phyloP scores from a whole-genome alignment of 2,797 vertebrate species.

The Lerista edwardsae region DNA sequence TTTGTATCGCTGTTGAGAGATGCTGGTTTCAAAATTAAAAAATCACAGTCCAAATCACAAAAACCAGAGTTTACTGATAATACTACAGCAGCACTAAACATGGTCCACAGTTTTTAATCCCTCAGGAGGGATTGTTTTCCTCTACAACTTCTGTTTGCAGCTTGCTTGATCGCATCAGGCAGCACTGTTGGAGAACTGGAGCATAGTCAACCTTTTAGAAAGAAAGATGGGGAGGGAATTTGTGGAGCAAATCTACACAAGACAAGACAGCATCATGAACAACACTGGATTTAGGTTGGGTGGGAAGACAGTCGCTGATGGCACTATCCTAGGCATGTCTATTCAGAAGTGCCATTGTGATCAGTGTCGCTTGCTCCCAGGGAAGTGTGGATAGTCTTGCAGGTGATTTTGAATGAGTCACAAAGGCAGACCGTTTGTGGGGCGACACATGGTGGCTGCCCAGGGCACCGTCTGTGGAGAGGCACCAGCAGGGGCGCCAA shows the following conservation, averaged over 20 bases:
- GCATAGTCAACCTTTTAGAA: neutral
- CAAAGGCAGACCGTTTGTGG: too few relatives aligned
- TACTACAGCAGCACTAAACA: neutral
- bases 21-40: neutral
- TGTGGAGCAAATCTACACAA: neutral
- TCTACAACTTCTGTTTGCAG: neutral
- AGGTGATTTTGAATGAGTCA: too few relatives aligned
- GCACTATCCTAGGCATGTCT: too few relatives aligned
- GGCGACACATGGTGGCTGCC: too few relatives aligned
- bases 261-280: neutral
- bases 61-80: neutral
- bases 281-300: neutral
- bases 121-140: neutral
- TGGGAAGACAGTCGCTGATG: neutral
- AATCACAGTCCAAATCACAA: neutral
- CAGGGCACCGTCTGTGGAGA: too few relatives aligned
- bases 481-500: too few relatives aligned
- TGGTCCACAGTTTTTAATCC: neutral
- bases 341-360: too few relatives aligned
- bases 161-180: neutral
- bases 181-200: neutral
- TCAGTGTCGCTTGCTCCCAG: too few relatives aligned
- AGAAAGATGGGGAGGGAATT: neutral
- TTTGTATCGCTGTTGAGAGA: neutral
- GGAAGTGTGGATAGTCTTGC: too few relatives aligned